Percentiles rank a stretch among this genome's conserved stretches.
phyloP scores from a whole-genome alignment of 1,140 invertebrate genomes.

The Drosophila orosa region DNA sequence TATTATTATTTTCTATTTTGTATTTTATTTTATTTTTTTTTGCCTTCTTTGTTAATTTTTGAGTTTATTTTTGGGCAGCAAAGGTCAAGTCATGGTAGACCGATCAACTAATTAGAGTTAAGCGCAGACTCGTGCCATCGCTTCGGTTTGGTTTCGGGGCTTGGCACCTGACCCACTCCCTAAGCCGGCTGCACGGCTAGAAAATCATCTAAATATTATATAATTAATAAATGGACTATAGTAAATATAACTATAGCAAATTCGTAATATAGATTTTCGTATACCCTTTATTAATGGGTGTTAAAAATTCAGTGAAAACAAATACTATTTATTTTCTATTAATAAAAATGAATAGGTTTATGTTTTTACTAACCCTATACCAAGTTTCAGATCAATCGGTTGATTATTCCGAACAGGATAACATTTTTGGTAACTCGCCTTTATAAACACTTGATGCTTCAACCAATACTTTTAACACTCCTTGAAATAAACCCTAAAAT shows the following conservation, averaged over 20 bases:
- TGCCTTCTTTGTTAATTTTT: slow-evolving; percentile 16
- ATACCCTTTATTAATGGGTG: too few relatives aligned
- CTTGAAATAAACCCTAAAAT: neutral
- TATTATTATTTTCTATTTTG: slow-evolving; percentile 20
- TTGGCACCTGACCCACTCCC: slow-evolving; percentile 28
- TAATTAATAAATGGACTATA: too few relatives aligned
- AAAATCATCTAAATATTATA: too few relatives aligned
- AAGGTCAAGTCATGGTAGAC: slow-evolving; percentile 78
- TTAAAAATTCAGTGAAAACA: neutral
- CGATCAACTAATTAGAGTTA: slow-evolving; percentile 75
- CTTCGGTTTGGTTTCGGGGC: slow-evolving; percentile 16
- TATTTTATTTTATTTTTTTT: slow-evolving; percentile 2
- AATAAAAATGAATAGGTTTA: accelerated
- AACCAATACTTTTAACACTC: neutral
- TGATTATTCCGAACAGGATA: neutral
- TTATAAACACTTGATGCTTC: neutral
- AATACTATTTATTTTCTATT: neutral
- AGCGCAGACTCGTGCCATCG: slow-evolving; percentile 58
- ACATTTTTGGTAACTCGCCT: neutral
- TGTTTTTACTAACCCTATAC: neutral
- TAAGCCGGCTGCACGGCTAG: neutral
- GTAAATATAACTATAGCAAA: too few relatives aligned
- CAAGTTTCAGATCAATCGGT: neutral
- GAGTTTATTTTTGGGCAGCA: slow-evolving; percentile 28
- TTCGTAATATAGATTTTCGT: too few relatives aligned